phyloP scores from a whole-genome alignment of 2,888 invertebrate species.

The Alentia gelatinosa region DNA sequence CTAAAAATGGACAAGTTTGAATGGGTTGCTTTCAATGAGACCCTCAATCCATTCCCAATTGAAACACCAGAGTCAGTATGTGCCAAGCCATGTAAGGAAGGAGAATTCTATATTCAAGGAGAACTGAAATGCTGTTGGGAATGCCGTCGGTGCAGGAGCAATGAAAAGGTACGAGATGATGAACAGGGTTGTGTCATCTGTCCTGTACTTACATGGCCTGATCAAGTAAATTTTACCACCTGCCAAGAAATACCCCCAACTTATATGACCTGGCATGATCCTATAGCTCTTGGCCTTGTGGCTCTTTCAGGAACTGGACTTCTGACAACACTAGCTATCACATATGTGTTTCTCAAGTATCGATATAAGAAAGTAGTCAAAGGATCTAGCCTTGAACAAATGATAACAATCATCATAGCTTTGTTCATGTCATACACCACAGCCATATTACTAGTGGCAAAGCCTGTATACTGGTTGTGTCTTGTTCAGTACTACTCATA shows the following conservation, averaged over 20 bases:
- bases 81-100: conserved; percentile 63
- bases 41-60: neutral
- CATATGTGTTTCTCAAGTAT: conserved; percentile 61
- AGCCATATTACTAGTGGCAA: conserved; percentile 58
- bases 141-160: conserved; percentile 65
- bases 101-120: conserved; percentile 61
- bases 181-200: conserved; percentile 62
- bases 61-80: conserved; percentile 62
- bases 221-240: conserved; percentile 52
- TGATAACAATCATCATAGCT: conserved; percentile 62
- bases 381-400: conserved; percentile 64
- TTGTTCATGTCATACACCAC: conserved; percentile 61
- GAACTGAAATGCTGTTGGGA: conserved; percentile 68
- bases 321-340: conserved; percentile 24
- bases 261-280: conserved; percentile 49
- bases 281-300: conserved; percentile 44
- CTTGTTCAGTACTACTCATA: conserved; percentile 61
- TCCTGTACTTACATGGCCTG: conserved; percentile 65
- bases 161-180: conserved; percentile 61
- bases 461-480: conserved; percentile 62
- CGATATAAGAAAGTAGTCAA: conserved; percentile 65
- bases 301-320: conserved; percentile 54
- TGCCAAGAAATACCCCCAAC: conserved; percentile 57
- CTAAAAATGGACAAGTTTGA: neutral
- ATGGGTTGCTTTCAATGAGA: neutral